Evolutionary conservation across 2,797 vertebrate species (phyloP), one percentile per base, ranked within the genome.

Genomic region (Prionace glauca): DNA sequence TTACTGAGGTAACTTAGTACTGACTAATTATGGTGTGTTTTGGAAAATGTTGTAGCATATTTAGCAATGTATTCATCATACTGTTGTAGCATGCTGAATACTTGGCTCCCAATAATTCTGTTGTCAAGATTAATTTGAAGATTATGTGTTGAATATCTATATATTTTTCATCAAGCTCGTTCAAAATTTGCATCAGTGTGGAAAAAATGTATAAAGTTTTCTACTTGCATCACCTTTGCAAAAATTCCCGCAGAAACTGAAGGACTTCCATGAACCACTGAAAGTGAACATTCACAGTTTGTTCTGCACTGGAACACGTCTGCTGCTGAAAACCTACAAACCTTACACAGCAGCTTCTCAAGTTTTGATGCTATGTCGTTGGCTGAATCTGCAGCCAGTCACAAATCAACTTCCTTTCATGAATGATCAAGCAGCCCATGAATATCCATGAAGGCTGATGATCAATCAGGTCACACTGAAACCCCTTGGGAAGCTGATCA

Each of bases 41-140:
- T 91, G 88, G 60, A 67, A 91, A 91, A 36, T 67, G n/a, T 67
- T 67, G 32, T 62, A 67, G 62, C 62, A 41, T 20, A 65, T 36
- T 67, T 92, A 60, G 16, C 62, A 67, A 67, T n/a, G 62, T 67
- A 92, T 92, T 92, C 65, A 69, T 92, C 90, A 92, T 92, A 69
- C 62, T 92, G 24, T 56, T 56, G 3, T 26, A 69, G 65, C 62
- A 56, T 69, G 65, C 65, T 69, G 90, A 69, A 92, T 69, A 36
- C 90, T 36, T 92, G 90, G 62, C n/a, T 92, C 62, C 65, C 62
- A 41, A 36, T 65, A n/a, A n/a, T 67, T 69, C n/a, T 69, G 62
- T 69, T 41, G 36, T 41, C 24, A 92, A 41, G 90, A 92, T 92
- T 92, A 67, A 69, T 41, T 92, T 92, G 90, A 92, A 65, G 65